These are phyloP conservation scores for Lypha dubia DNA, from an alignment of 2,888 invertebrate genomes.

Conservation along the genomic window DNA sequence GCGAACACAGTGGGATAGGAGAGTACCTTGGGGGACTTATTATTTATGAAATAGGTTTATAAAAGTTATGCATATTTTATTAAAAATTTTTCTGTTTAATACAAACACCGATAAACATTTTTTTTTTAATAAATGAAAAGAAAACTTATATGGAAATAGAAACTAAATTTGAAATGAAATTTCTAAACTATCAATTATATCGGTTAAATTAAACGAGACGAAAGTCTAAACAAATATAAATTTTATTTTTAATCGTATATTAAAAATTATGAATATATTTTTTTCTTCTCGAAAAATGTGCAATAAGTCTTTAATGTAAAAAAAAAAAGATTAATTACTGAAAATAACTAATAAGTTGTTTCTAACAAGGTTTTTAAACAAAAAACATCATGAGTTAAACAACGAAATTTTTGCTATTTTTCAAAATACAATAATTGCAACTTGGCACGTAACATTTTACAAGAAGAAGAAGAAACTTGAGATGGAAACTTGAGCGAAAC, in stretches of 20 bases:
- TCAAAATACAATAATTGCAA: slow-evolving; percentile 30
- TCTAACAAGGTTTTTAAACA: slow-evolving; percentile 22
- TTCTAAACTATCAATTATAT: slow-evolving; percentile 49
- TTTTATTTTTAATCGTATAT: neutral
- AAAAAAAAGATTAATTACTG: neutral
- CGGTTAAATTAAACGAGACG: slow-evolving; percentile 45
- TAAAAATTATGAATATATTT: slow-evolving; percentile 18
- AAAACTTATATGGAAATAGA: neutral
- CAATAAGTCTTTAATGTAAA: slow-evolving; percentile 3
- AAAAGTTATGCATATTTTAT: too few relatives aligned
- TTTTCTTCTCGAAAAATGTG: slow-evolving; percentile 16
- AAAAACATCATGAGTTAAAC: neutral
- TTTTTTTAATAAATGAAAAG: neutral
- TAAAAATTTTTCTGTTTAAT: neutral
- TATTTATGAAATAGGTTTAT: too few relatives aligned
- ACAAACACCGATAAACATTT: neutral
- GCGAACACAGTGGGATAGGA: too few relatives aligned
- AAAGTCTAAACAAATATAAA: neutral
- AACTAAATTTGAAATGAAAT: slow-evolving; percentile 10
- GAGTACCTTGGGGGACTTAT: too few relatives aligned
- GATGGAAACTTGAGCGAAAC: slow-evolving; percentile 7
- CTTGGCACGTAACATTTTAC: slow-evolving; percentile 50
- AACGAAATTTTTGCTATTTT: neutral
- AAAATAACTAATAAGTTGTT: slow-evolving; percentile 11
- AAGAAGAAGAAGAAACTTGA: slow-evolving; percentile 27